These are phyloP conservation scores for Theristicus caerulescens DNA, from an alignment of 2,113 vertebrate species.

Conservation along the genomic window DNA sequence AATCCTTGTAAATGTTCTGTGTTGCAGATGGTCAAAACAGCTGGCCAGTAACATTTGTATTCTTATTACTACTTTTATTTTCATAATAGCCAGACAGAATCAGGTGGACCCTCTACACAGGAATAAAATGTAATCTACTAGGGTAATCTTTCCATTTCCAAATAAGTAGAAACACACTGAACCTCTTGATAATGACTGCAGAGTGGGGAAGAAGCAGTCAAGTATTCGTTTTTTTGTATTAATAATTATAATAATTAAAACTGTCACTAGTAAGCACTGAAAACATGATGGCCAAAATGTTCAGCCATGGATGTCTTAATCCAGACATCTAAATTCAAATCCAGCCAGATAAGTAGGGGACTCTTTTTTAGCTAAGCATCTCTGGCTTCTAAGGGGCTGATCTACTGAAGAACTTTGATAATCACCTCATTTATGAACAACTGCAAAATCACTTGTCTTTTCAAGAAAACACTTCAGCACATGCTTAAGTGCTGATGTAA, in stretches of 20 bases:
- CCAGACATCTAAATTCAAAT: not conserved
- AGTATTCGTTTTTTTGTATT: not conserved
- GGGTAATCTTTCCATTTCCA: not conserved
- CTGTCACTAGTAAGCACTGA: not conserved
- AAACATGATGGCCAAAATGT: not conserved
- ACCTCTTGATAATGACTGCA: not conserved
- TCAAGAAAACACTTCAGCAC: not conserved
- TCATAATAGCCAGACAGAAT: not conserved
- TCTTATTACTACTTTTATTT: not conserved
- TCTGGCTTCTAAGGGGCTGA: not conserved
- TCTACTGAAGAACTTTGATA: not conserved
- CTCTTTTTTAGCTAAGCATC: not conserved
- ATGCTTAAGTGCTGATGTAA: not conserved
- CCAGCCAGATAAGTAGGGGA: not conserved
- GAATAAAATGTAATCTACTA: not conserved
- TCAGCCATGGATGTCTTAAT: not conserved
- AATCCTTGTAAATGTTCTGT: not conserved
- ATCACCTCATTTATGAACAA: not conserved
- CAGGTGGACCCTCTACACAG: not conserved
- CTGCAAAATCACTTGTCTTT: not conserved
- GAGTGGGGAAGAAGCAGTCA: not conserved
- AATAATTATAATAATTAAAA: constrained; percentile 46
- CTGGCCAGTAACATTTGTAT: not conserved
- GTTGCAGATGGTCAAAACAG: not conserved
- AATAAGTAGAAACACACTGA: not conserved